Evolutionary conservation across 1,140 invertebrate species (phyloP), one percentile per base, ranked within the genome.

Genomic region (Latrodectus geometricus): DNA sequence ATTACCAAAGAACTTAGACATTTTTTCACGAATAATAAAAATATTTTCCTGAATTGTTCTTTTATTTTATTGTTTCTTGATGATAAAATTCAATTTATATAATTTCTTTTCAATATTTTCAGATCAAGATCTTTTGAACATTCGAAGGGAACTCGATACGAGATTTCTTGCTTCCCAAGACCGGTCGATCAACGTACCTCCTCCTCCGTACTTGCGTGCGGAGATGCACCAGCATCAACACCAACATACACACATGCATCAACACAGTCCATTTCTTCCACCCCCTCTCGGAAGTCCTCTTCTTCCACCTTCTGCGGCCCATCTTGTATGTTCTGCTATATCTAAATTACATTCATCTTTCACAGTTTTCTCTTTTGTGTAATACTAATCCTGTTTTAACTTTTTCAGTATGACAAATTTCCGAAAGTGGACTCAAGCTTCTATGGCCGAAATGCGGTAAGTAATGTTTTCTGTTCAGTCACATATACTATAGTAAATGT

Each of bases 221-320:
- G 95, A 97, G 91, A 66, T 96, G 93, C 96, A 97, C 91, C 96
- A 97, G 92, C 96, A 97, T 92, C 96, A 97, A 90, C 96, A 97
- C 91, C 95, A 96, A 89, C 96, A 96, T 91, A 96, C 96, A 48
- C 96, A 97, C 91, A 95, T 97, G 88, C 96, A 97, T 92, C 96
- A 91, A 77, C 91, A 91, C 87, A 91, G 90, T 52, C 91, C 93
- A 17, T 91, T 89, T 83, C 88, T 93, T 91, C 90, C 97, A 95
- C 92, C 95, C 95, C 91, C 93, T 93, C 88, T 85, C 9, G 84
- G 79, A 9, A 68, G 86, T 35, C 89, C 90, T 15, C 82, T 91
- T 9, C 88, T 90, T 12, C 90, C 91, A 11, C 90, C 80, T 4
- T 17, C 80, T 8, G 69, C 73, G 48, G 66, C 84, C 23, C 85